Conservation (phyloP, 2,888 invertebrate species). For the Amblyteles armatorius region DNA sequence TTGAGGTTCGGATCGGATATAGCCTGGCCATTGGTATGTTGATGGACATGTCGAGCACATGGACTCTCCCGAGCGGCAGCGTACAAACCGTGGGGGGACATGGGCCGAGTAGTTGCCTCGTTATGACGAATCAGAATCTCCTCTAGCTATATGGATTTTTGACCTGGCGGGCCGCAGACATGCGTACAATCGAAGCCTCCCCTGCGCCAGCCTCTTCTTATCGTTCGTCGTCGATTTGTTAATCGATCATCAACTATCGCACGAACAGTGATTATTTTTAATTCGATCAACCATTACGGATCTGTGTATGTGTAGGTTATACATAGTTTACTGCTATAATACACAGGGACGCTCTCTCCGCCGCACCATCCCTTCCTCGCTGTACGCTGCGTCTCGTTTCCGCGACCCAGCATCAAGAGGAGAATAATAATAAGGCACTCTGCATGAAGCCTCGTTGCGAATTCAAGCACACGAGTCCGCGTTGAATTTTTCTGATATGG, state of each 20-base stretch:
- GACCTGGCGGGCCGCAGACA: slow-evolving; percentile 69
- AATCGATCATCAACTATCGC: slow-evolving; percentile 47
- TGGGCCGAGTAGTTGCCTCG: slow-evolving; percentile 66
- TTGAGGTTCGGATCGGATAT: slow-evolving; percentile 42
- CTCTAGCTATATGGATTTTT: slow-evolving; percentile 69
- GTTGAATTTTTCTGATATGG: slow-evolving; percentile 51
- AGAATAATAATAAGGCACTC: slow-evolving; percentile 66
- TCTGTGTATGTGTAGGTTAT: neutral
- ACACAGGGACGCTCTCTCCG: neutral
- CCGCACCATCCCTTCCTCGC: slow-evolving; percentile 1
- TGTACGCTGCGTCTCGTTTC: slow-evolving; percentile 31
- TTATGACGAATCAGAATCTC: slow-evolving; percentile 68
- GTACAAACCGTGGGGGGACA: slow-evolving; percentile 54
- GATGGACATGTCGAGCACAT: slow-evolving; percentile 44
- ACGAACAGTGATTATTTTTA: slow-evolving; percentile 36
- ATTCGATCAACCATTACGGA: slow-evolving; percentile 18
- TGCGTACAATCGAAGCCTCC: slow-evolving; percentile 66
- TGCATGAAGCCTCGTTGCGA: slow-evolving; percentile 60
- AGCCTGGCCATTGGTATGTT: slow-evolving; percentile 43
- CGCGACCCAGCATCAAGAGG: slow-evolving; percentile 44
- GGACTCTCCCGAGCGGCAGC: slow-evolving; percentile 62
- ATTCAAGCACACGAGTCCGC: slow-evolving; percentile 62
- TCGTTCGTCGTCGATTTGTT: slow-evolving; percentile 53
- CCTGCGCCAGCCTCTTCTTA: slow-evolving; percentile 54
- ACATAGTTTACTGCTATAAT: neutral